Evolutionary conservation across 2,888 invertebrate genomes (phyloP).

Genomic region (Lucinisca nassula): DNA sequence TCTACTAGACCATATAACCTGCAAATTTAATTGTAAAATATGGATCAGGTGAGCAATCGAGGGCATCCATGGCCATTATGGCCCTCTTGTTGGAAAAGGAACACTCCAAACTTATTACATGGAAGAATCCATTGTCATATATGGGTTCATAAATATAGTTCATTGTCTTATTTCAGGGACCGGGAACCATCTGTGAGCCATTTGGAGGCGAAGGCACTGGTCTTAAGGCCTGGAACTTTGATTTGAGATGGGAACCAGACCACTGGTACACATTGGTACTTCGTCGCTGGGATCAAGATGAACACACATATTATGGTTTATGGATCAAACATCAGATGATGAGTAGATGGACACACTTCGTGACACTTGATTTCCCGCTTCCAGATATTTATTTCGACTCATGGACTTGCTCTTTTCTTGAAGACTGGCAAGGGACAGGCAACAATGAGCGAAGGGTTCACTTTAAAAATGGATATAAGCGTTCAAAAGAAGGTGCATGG

Average conservation of each 20-base stretch:
- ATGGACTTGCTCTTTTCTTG: constrained; percentile 71
- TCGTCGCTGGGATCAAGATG: constrained; percentile 71
- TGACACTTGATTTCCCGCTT: constrained; percentile 74
- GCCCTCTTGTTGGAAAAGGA: too few relatives aligned
- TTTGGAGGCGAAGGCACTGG: constrained; percentile 78
- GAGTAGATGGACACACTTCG: constrained; percentile 71
- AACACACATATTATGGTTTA: constrained; percentile 71
- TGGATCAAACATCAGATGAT: constrained; percentile 74
- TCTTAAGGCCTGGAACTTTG: constrained; percentile 77
- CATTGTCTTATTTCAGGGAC: constrained; percentile 60
- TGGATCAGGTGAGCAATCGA: too few relatives aligned
- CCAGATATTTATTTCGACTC: constrained; percentile 67
- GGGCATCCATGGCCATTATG: too few relatives aligned
- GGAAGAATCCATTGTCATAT: too few relatives aligned
- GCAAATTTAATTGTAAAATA: too few relatives aligned
- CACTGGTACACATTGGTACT: constrained; percentile 75
- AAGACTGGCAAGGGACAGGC: constrained; percentile 76
- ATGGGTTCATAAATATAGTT: too few relatives aligned
- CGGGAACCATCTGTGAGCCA: constrained; percentile 70
- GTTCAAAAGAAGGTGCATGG: constrained; percentile 64
- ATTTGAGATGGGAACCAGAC: constrained; percentile 74
- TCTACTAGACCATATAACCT: too few relatives aligned
- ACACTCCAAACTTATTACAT: too few relatives aligned
- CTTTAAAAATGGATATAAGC: constrained; percentile 72
- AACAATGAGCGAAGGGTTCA: constrained; percentile 64